These are phyloP conservation scores for Clitarchus hookeri DNA, from an alignment of 2,888 invertebrate genomes.

Conservation along the genomic window DNA sequence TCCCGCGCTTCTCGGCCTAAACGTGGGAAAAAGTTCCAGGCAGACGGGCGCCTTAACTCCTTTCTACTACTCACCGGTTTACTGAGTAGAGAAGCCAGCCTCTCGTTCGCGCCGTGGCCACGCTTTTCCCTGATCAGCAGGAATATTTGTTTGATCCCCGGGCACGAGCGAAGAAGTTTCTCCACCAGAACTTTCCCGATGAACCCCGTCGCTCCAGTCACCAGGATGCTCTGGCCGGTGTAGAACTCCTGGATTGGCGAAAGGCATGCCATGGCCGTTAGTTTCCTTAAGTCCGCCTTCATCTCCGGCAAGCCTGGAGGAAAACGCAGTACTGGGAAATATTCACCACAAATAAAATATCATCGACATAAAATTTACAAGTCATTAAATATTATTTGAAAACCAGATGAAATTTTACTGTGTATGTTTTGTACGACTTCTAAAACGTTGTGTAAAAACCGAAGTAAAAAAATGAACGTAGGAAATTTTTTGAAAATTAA, in stretches of 20 bases:
- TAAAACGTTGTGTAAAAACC: too few relatives aligned
- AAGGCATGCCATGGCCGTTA: not conserved
- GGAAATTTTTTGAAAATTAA: too few relatives aligned
- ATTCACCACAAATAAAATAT: too few relatives aligned
- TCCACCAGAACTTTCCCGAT: not conserved
- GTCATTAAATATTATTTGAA: too few relatives aligned
- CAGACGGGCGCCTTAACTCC: too few relatives aligned
- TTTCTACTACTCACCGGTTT: not conserved
- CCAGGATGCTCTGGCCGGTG: not conserved
- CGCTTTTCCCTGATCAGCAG: not conserved
- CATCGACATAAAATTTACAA: too few relatives aligned
- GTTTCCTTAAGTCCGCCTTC: not conserved
- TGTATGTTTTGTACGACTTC: too few relatives aligned
- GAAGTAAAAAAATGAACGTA: too few relatives aligned
- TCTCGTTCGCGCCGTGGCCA: not conserved
- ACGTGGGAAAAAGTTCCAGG: too few relatives aligned
- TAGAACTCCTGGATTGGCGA: not conserved
- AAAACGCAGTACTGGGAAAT: too few relatives aligned
- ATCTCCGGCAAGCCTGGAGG: not conserved
- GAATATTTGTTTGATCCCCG: not conserved
- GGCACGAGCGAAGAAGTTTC: not conserved
- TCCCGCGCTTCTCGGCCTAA: too few relatives aligned
- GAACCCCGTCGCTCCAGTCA: not conserved
- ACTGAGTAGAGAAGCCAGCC: not conserved
- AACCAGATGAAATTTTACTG: too few relatives aligned